These are phyloP conservation scores for Octopus sinensis DNA, from an alignment of 1,140 invertebrate species.

Conservation along the genomic window DNA sequence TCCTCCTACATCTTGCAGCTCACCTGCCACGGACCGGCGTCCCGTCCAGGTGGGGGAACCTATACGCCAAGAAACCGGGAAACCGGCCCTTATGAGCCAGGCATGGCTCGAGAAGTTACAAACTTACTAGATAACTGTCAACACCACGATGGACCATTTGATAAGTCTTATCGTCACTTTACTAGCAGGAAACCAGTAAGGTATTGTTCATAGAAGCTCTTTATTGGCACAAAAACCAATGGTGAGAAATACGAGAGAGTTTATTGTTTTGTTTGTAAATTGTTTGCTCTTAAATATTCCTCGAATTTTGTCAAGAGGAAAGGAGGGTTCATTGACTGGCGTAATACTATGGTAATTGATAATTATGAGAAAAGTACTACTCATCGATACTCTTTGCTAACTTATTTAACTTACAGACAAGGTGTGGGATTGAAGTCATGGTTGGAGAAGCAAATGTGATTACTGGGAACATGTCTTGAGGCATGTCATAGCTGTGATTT, in stretches of 20 bases:
- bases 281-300: constrained; percentile 16
- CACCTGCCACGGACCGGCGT: too few relatives aligned
- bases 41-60: too few relatives aligned
- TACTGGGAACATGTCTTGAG: constrained; percentile 25
- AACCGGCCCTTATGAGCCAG: too few relatives aligned
- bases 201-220: constrained; percentile 26
- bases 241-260: constrained; percentile 16
- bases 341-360: constrained; percentile 22
- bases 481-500: constrained; percentile 28
- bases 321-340: constrained; percentile 18
- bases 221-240: constrained; percentile 11
- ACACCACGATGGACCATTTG: constrained; percentile 1
- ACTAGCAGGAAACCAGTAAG: constrained; percentile 32
- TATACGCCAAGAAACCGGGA: too few relatives aligned
- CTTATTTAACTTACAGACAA: constrained; percentile 29
- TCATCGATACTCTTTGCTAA: constrained; percentile 21
- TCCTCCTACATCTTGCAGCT: too few relatives aligned
- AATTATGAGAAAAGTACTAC: constrained; percentile 21
- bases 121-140: background rate
- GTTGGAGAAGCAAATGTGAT: constrained; percentile 27
- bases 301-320: constrained; percentile 10
- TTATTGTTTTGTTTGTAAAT: constrained; percentile 19
- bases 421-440: constrained; percentile 23
- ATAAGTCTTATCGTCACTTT: constrained; percentile 29
- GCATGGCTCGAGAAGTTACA: too few relatives aligned